These are phyloP conservation scores for Eristalis tenax DNA, from an alignment of 2,888 invertebrate species.

Conservation along the genomic window DNA sequence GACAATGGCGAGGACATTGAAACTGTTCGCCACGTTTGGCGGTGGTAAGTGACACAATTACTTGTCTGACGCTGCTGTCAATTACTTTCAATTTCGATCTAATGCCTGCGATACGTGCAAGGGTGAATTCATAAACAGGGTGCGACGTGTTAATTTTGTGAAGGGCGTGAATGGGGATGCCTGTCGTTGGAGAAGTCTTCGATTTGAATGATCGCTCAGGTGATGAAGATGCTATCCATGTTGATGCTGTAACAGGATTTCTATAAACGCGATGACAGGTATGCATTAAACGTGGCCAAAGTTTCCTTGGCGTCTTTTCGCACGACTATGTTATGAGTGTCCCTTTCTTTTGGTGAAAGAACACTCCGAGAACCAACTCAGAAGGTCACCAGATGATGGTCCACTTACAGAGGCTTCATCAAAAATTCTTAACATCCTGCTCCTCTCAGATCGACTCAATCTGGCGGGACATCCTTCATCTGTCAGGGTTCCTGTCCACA, in stretches of 20 bases:
- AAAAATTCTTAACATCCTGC: background rate
- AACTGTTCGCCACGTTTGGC: conserved; percentile 23
- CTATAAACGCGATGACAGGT: no score
- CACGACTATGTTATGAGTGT: no score
- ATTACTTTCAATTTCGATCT: conserved; percentile 42
- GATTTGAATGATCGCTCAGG: no score
- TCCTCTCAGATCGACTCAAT: background rate
- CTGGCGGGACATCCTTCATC: background rate
- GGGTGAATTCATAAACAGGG: background rate
- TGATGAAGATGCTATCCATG: no score
- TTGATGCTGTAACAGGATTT: no score
- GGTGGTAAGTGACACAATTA: conserved; percentile 35
- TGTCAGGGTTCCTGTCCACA: background rate
- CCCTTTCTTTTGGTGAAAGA: no score
- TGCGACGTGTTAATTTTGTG: background rate
- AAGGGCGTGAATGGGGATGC: background rate
- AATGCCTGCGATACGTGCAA: conserved; percentile 20
- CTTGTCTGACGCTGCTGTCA: conserved; percentile 15
- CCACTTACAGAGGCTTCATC: background rate
- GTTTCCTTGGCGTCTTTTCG: no score
- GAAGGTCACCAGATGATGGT: background rate
- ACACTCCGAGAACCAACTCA: no score
- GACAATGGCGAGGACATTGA: conserved; percentile 4
- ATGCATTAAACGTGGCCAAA: no score
- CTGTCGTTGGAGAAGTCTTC: background rate